These are phyloP conservation scores for Orussus abietinus DNA, from an alignment of 1,140 invertebrate genomes.

Conservation along the genomic window DNA sequence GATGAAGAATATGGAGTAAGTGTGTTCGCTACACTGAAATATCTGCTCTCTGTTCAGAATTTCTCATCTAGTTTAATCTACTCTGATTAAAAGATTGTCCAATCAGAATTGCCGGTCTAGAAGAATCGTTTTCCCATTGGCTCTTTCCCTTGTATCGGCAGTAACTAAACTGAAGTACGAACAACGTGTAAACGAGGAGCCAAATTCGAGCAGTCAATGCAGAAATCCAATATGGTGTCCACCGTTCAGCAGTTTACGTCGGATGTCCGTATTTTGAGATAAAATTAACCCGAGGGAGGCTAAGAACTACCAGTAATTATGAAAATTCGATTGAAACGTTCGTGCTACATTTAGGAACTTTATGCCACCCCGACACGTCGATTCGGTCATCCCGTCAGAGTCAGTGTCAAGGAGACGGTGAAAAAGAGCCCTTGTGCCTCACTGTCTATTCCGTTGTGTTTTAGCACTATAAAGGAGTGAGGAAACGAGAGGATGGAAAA, in stretches of 20 bases:
- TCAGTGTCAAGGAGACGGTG: slow-evolving; percentile 13
- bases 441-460: slow-evolving; percentile 5
- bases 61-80: too few species aligned
- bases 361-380: slow-evolving; percentile 12
- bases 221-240: slow-evolving; percentile 47
- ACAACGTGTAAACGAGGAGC: too few species aligned
- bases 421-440: slow-evolving; percentile 9
- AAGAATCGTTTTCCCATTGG: too few species aligned
- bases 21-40: too few species aligned
- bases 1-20: too few species aligned
- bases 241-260: slow-evolving; percentile 27
- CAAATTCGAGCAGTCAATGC: too few species aligned
- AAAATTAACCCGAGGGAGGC: slow-evolving; percentile 12
- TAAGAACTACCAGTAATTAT: slow-evolving; percentile 31
- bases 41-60: too few species aligned
- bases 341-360: slow-evolving; percentile 16
- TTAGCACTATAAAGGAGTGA: slow-evolving; percentile 7
- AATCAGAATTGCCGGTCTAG: too few species aligned
- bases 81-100: too few species aligned
- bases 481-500: slow-evolving; percentile 24
- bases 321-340: slow-evolving; percentile 43
- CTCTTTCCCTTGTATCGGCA: too few species aligned
- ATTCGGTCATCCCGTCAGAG: slow-evolving; percentile 1
- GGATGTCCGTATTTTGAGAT: slow-evolving; percentile 26
- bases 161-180: too few species aligned